These are phyloP conservation scores for Glyptemys insculpta DNA, from an alignment of 2,797 vertebrate genomes.

Conservation along the genomic window DNA sequence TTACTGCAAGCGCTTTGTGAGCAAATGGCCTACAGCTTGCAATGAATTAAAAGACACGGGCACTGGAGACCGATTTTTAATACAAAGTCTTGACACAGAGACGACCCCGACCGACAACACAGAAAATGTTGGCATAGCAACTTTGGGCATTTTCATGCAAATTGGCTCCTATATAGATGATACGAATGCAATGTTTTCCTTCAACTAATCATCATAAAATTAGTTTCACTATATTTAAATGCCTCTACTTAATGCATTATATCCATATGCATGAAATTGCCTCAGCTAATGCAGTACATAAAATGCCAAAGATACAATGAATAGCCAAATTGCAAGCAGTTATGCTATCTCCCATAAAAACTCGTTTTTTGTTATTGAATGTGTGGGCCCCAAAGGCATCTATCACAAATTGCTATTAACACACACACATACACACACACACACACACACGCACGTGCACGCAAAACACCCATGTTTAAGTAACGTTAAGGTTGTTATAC, in stretches of 20 bases:
- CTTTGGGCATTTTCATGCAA: conserved; percentile 91
- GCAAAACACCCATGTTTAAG: conserved; percentile 76
- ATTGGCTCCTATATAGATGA: conserved; percentile 90
- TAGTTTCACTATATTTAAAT: conserved; percentile 98
- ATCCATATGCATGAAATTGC: conserved; percentile 99
- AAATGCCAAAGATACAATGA: conserved; percentile 98
- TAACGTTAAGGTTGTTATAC: conserved; percentile 64
- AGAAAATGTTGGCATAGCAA: conserved; percentile 90
- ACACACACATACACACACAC: neutral
- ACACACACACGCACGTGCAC: neutral
- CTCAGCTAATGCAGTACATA: conserved; percentile 97
- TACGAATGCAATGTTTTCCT: conserved; percentile 86
- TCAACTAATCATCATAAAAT: conserved; percentile 99
- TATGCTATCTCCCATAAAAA: conserved; percentile 95
- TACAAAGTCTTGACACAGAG: conserved; percentile 89
- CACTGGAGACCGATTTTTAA: conserved; percentile 90
- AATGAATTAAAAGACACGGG: conserved; percentile 89
- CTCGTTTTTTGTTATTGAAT: conserved; percentile 83
- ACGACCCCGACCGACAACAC: conserved; percentile 87
- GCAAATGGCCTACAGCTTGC: conserved; percentile 89
- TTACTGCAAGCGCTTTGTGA: conserved; percentile 89
- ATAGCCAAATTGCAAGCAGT: conserved; percentile 96
- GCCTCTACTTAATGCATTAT: conserved; percentile 96
- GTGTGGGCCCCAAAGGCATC: conserved; percentile 90
- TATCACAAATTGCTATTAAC: conserved; percentile 92